phyloP scores from a whole-genome alignment of 2,113 vertebrate species.

The Engystomops pustulosus region DNA sequence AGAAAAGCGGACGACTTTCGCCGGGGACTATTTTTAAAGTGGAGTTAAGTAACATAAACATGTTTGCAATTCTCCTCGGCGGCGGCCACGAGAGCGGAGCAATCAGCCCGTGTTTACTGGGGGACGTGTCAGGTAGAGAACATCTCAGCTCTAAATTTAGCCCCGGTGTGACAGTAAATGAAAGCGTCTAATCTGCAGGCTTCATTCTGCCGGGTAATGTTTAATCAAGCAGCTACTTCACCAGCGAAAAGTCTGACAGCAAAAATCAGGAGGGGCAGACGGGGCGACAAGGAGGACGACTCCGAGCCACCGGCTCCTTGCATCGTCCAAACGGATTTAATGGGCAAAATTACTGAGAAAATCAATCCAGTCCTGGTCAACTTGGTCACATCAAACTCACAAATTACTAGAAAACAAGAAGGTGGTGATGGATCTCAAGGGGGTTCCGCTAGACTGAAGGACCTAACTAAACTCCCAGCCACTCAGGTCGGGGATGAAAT shows the following conservation, averaged over 20 bases:
- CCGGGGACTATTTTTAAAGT: slow-evolving; percentile 60
- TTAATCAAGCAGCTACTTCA: slow-evolving; percentile 71
- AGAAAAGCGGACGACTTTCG: background rate
- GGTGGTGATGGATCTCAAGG: too few species aligned
- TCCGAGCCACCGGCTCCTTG: background rate
- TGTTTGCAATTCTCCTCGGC: slow-evolving; percentile 64
- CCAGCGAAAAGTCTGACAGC: slow-evolving; percentile 59
- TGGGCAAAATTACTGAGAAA: background rate
- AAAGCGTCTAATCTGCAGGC: slow-evolving; percentile 63
- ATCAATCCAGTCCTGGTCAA: background rate
- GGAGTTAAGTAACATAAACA: slow-evolving; percentile 65
- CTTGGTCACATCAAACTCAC: background rate
- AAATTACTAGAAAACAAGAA: too few species aligned
- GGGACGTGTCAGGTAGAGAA: slow-evolving; percentile 58
- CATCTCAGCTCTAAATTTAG: slow-evolving; percentile 61
- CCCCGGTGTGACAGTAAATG: slow-evolving; percentile 60
- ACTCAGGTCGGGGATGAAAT: too few species aligned
- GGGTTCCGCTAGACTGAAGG: too few species aligned
- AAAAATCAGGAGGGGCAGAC: slow-evolving; percentile 1
- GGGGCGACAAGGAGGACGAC: background rate
- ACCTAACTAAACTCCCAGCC: too few species aligned
- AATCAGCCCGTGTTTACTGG: slow-evolving; percentile 65
- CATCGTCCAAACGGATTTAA: background rate
- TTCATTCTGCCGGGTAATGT: slow-evolving; percentile 65
- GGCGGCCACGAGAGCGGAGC: slow-evolving; percentile 62